Conservation (phyloP, 2,113 vertebrate genomes). For the Scatophagus argus region DNA sequence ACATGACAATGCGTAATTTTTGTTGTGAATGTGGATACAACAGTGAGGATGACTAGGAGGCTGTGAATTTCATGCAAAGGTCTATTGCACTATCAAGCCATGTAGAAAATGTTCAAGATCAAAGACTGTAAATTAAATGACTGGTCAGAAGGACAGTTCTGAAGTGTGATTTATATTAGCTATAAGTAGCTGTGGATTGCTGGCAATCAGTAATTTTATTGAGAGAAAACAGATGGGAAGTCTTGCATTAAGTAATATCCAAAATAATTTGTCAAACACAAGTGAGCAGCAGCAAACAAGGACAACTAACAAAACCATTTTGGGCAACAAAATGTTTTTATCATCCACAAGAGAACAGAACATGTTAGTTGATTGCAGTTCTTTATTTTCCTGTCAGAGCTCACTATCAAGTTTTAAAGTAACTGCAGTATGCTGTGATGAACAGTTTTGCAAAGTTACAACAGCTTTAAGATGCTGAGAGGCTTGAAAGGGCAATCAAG, state of each 20-base stretch:
- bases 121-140: neutral
- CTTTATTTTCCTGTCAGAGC: conserved; percentile 15
- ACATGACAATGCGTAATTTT: neutral
- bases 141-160: neutral
- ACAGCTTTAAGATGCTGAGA: conserved; percentile 12
- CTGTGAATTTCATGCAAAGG: neutral
- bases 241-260: neutral
- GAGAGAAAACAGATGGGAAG: neutral
- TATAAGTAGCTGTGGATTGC: neutral
- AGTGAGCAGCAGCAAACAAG: neutral
- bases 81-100: neutral
- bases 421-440: conserved; percentile 2
- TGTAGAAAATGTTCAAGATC: neutral
- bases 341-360: neutral
- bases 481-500: neutral
- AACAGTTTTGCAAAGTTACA: neutral
- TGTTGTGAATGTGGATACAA: neutral
- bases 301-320: neutral
- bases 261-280: neutral
- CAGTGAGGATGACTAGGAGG: neutral
- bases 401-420: neutral
- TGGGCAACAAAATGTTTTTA: neutral
- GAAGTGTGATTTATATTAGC: neutral
- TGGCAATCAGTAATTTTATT: neutral
- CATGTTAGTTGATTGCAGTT: neutral